phyloP scores from a whole-genome alignment of 2,888 invertebrate genomes.

The Thecophora atra region DNA sequence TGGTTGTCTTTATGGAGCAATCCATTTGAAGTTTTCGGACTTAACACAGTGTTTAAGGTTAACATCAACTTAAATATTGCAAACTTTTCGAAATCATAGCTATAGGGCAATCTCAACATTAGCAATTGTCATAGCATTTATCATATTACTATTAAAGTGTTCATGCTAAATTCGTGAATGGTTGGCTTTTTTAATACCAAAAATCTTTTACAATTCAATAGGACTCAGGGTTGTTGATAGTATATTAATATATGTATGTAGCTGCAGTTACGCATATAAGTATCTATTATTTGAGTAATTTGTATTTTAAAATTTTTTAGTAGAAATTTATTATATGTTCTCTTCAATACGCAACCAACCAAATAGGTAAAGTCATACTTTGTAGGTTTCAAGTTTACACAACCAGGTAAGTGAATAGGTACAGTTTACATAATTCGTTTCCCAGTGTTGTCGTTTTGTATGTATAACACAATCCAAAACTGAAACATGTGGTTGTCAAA shows the following conservation, averaged over 20 bases:
- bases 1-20: too few relatives aligned
- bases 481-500: slow-evolving; percentile 29
- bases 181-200: neutral
- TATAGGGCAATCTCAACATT: too few relatives aligned
- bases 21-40: too few relatives aligned
- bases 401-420: too few relatives aligned
- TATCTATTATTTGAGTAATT: neutral
- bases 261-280: neutral
- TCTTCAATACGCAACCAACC: too few relatives aligned
- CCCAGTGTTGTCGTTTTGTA: slow-evolving; percentile 29
- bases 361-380: too few relatives aligned
- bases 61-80: too few relatives aligned
- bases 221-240: slow-evolving; percentile 14
- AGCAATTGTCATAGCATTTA: neutral
- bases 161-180: neutral
- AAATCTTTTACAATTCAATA: neutral
- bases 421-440: slow-evolving; percentile 19
- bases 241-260: neutral
- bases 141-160: neutral
- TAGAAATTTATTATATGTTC: too few relatives aligned
- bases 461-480: slow-evolving; percentile 33
- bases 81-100: too few relatives aligned
- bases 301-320: neutral
- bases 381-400: too few relatives aligned
- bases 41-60: too few relatives aligned